Base-by-base conservation (phyloP, 1,140 invertebrate genomes). In the Brachionus rubens region DNA sequence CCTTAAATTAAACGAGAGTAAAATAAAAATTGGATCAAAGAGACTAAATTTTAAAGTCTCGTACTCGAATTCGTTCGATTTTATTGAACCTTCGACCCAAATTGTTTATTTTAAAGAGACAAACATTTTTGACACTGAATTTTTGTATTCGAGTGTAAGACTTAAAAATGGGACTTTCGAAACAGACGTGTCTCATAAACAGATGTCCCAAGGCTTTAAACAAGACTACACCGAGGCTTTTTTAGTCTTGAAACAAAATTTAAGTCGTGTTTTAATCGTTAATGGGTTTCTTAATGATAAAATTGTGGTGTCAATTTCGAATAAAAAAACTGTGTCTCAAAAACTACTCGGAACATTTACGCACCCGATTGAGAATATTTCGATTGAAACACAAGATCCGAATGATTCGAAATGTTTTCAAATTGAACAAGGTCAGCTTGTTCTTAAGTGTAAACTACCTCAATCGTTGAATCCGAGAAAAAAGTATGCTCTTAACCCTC, bases 281-380 rank as follows among this genome's bases (percentile, higher is more conserved):
- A 59, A 59, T 30, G 30, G 14, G 12, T 59, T 59, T 33, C 12
- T 59, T 7, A 59, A 59, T 33, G 54, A 59, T 10, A 6, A 36
- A 6, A 16, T 59, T n/a, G 12, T 16, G 12, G 14, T 59, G 7
- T 36, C 19, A 59, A 9, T 59, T 0, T 36, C 30, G 1, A 59
- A 41, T 36, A n/a, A 59, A 59, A 59, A 59, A 24, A 33, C 26
- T 6, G 28, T 30, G 19, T 33, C 28, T 59, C 54, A 59, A 59
- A 59, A 59, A 36, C 16, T 59, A 36, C 54, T 59, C 28, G 54
- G 54, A 14, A 36, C 36, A 59, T 59, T 59, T n/a, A 36, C 54
- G 3, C 28, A 59, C 2, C 12, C 26, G 9, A 41, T 59, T 19
- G 33, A 33, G 16, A 59, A 59, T 19, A 16, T 59, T 16, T 33